A percentile compares a stretch with the other conserved stretches of the same genome.
Evolutionary conservation across 2,797 vertebrate species (phyloP).

Genomic region (Lophotriccus pileatus): DNA sequence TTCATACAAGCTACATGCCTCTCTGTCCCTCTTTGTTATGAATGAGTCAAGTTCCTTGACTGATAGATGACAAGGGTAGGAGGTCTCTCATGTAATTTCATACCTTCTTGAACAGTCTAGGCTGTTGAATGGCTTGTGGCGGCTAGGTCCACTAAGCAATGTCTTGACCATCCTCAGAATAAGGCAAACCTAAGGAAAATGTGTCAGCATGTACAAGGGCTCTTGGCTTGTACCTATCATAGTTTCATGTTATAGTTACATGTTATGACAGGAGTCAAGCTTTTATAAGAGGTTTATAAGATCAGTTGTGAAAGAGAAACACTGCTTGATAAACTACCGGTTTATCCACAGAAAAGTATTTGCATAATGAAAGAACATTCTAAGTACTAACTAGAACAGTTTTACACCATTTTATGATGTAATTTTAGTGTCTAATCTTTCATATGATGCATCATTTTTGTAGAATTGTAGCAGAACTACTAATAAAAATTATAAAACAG

Average conservation of each 20-base stretch:
- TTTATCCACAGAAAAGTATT: neutral
- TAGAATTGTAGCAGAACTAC: neutral
- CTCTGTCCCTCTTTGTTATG: neutral
- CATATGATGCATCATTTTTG: neutral
- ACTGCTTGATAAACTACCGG: neutral
- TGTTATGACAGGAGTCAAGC: neutral
- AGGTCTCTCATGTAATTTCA: neutral
- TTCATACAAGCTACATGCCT: neutral
- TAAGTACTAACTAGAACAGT: neutral
- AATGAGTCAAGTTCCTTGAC: neutral
- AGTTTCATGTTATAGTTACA: neutral
- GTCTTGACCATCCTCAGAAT: neutral
- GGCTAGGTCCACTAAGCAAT: neutral
- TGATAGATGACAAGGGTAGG: neutral
- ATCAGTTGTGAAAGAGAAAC: neutral
- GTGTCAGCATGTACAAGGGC: neutral
- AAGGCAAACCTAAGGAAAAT: neutral
- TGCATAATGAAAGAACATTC: neutral
- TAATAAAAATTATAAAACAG: neutral
- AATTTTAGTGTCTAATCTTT: neutral
- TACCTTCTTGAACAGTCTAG: neutral
- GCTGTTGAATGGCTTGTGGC: neutral
- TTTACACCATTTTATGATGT: neutral
- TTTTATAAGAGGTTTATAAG: neutral
- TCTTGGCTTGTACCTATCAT: neutral